A percentile compares a stretch with the other conserved stretches of the same genome.
These are phyloP conservation scores for Caenorhabditis briggsae DNA, from an alignment of 1,140 invertebrate genomes.

Conservation along the genomic window DNA sequence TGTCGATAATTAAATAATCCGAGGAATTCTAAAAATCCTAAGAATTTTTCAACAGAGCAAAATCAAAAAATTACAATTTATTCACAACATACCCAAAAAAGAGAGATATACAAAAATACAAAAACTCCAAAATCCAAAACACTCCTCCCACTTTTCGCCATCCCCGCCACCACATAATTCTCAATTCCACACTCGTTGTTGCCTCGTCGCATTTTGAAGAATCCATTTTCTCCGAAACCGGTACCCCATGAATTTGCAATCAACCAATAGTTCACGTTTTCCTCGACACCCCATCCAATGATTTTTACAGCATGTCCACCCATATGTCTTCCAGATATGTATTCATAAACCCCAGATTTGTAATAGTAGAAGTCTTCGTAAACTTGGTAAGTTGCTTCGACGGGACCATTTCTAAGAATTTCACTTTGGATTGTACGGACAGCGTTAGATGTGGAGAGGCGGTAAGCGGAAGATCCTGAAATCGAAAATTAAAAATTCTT, in stretches of 20 bases:
- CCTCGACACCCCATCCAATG: slow-evolving; percentile 88
- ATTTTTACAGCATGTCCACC: slow-evolving; percentile 92
- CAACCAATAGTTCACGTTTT: slow-evolving; percentile 87
- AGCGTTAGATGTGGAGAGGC: neutral
- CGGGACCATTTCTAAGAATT: slow-evolving; percentile 88
- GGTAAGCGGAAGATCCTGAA: neutral
- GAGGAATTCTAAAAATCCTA: too few relatives aligned
- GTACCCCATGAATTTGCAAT: slow-evolving; percentile 85
- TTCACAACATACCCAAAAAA: too few relatives aligned
- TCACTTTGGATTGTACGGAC: slow-evolving; percentile 84
- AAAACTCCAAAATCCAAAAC: neutral
- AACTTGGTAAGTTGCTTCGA: slow-evolving; percentile 89
- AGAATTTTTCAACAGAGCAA: too few relatives aligned
- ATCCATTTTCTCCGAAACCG: slow-evolving; percentile 9
- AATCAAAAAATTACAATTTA: too few relatives aligned
- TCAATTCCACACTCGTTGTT: slow-evolving; percentile 1
- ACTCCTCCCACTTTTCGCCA: neutral
- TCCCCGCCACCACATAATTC: neutral
- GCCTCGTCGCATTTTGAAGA: neutral
- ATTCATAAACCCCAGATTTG: slow-evolving; percentile 85
- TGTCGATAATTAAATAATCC: too few relatives aligned
- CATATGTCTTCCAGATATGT: slow-evolving; percentile 83
- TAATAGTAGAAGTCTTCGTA: slow-evolving; percentile 88
- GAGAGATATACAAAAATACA: neutral
- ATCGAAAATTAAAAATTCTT: too few relatives aligned